Evolutionary conservation across 2,888 invertebrate species (phyloP), one percentile per base, ranked within the genome.

Genomic region (Mythimna albipuncta): DNA sequence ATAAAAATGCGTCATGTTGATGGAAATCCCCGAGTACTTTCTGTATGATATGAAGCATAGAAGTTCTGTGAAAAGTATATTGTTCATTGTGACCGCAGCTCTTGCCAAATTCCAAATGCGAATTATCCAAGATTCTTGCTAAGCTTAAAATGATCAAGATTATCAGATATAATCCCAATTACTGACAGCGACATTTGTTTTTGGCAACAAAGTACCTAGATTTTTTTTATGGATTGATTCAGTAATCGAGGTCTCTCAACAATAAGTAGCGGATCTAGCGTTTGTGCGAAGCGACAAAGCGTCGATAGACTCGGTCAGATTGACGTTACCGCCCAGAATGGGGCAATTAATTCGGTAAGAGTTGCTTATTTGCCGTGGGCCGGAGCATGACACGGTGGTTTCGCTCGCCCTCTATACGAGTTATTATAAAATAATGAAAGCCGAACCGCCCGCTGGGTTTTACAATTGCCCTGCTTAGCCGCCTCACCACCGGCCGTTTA

Each of bases 371-470:
- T 91, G 92, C 92, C 91, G 89, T 88, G 88, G 86, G 86, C 87
- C 87, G 86, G 91, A 93, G 92, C 94, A 96, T 96, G 96, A 96
- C 95, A 91, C 85, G 91, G 89, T 87, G 89, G 89, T 94, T 95
- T 94, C 91, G 89, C 85, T 90, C 93, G 91, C 93, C 94, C 93
- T 93, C 93, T 92, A 91, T 91, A 90, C 89, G 92, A 91, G 95
- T 95, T 96, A 96, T 96, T 95, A 96, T 95, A 96, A 95, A 95
- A 96, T 96, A 96, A 96, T 96, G 96, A 96, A 94, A 95, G 93
- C 88, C 90, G 90, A 90, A 90, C 95, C 95, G 93, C 96, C 96
- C 94, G 96, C 96, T 95, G 96, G 84, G 96, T 86, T 83, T 93
- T 89, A 96, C 96, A 96, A 96, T 96, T 95, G 96, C 92, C 93